phyloP scores from a whole-genome alignment of 2,888 invertebrate species.

The Eupithecia pulchellata region DNA sequence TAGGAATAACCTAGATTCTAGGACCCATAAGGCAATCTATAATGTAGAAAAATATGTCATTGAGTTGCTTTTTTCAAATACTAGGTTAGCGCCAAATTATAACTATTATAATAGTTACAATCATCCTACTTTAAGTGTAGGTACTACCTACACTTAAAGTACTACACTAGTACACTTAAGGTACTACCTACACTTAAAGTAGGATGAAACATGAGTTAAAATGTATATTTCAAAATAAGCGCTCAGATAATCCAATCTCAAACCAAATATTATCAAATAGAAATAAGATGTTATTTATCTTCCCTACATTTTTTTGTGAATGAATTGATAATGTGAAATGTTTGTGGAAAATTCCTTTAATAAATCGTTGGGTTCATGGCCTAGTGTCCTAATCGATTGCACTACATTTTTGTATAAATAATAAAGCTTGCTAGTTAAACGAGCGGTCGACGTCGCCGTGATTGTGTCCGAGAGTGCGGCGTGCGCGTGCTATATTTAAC shows the following conservation, averaged over 20 bases:
- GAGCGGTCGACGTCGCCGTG: slow-evolving; percentile 73
- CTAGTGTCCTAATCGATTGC: slow-evolving; percentile 5
- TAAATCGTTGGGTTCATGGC: neutral
- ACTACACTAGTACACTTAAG: no score
- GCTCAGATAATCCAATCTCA: neutral
- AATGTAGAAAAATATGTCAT: neutral
- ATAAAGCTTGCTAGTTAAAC: slow-evolving; percentile 54
- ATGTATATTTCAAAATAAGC: neutral
- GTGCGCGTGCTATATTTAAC: slow-evolving; percentile 81
- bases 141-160: no score
- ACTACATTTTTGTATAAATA: slow-evolving; percentile 43
- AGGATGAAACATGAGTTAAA: neutral
- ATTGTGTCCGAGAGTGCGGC: slow-evolving; percentile 73
- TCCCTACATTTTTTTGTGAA: neutral
- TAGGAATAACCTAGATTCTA: slow-evolving; percentile 13
- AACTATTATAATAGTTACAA: no score
- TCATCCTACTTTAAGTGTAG: no score
- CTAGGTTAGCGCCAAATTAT: neutral
- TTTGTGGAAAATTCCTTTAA: neutral
- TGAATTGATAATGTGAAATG: neutral
- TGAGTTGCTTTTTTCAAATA: neutral
- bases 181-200: neutral
- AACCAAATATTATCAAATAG: neutral
- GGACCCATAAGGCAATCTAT: neutral
- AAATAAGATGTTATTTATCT: neutral